Evolutionary conservation across 2,797 vertebrate genomes (phyloP).

Genomic region (Platyrinchus mystaceus): DNA sequence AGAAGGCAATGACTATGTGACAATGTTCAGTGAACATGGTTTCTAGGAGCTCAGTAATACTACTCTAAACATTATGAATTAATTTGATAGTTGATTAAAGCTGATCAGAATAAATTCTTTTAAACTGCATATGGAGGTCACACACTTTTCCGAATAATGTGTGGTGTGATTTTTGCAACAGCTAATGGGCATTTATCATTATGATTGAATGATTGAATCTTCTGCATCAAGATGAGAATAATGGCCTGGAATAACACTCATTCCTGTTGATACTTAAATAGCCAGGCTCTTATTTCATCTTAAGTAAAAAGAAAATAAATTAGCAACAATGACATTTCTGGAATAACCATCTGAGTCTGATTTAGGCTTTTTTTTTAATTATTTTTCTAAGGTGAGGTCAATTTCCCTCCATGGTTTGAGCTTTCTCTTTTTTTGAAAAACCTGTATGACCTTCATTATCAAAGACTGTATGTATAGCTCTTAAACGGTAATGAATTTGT

Average conservation of each 20-base stretch:
- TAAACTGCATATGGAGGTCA: slow-evolving; percentile 31
- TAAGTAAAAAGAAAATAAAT: background rate
- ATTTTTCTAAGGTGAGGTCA: background rate
- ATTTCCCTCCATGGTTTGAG: background rate
- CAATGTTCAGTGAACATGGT: background rate
- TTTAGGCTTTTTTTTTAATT: background rate
- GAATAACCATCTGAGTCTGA: background rate
- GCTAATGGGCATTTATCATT: slow-evolving; percentile 53
- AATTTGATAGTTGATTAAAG: slow-evolving; percentile 54
- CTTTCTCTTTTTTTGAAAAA: background rate
- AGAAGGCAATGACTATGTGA: background rate
- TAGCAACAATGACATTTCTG: background rate
- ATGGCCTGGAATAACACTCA: slow-evolving; percentile 2
- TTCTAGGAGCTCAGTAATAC: slow-evolving; percentile 6
- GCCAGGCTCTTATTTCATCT: background rate
- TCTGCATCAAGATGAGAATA: slow-evolving; percentile 21
- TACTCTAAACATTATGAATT: slow-evolving; percentile 45
- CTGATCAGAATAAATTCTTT: slow-evolving; percentile 53
- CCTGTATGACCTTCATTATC: background rate
- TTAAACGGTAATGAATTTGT: background rate
- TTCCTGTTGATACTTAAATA: background rate
- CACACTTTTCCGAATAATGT: background rate
- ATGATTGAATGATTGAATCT: slow-evolving; percentile 14
- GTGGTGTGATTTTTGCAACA: slow-evolving; percentile 25
- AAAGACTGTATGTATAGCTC: background rate